Percentiles rank a stretch among this genome's conserved stretches.
These are phyloP conservation scores for Malacoctenus gilli DNA, from an alignment of 2,797 vertebrate species.

Conservation along the genomic window DNA sequence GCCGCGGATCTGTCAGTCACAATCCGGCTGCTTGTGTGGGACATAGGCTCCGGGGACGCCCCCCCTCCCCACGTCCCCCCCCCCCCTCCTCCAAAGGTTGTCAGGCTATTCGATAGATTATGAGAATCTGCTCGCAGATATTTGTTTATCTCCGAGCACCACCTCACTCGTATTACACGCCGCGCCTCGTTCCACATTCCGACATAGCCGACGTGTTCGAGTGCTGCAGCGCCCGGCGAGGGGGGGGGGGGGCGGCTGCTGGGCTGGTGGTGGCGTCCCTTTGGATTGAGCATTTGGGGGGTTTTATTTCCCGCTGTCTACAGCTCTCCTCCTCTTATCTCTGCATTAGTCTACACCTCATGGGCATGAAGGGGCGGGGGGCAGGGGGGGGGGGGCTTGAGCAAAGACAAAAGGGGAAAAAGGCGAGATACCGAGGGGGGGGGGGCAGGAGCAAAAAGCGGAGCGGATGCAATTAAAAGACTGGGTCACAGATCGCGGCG, in stretches of 20 bases:
- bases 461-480: conserved; percentile 84
- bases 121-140: conserved; percentile 31
- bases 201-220: conserved; percentile 10
- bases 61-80: too few species aligned
- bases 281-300: conserved; percentile 20
- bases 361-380: conserved; percentile 55
- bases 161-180: conserved; percentile 16
- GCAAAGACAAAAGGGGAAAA: conserved; percentile 63
- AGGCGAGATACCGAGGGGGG: conserved; percentile 75
- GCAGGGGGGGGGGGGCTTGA: conserved; percentile 59
- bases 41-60: not conserved
- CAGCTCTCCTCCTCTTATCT: conserved; percentile 64
- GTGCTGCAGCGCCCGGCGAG: conserved; percentile 5
- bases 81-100: conserved; percentile 18
- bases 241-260: conserved; percentile 5
- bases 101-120: conserved; percentile 32
- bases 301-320: conserved; percentile 39
- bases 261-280: too few species aligned
- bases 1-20: conserved; percentile 12
- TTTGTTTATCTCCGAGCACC: conserved; percentile 20
- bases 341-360: conserved; percentile 67
- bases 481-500: conserved; percentile 78
- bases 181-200: not conserved
- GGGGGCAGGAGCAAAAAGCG: conserved; percentile 70
- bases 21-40: conserved; percentile 14